Conservation (phyloP, 2,888 invertebrate species). For the Orthosia incerta region DNA sequence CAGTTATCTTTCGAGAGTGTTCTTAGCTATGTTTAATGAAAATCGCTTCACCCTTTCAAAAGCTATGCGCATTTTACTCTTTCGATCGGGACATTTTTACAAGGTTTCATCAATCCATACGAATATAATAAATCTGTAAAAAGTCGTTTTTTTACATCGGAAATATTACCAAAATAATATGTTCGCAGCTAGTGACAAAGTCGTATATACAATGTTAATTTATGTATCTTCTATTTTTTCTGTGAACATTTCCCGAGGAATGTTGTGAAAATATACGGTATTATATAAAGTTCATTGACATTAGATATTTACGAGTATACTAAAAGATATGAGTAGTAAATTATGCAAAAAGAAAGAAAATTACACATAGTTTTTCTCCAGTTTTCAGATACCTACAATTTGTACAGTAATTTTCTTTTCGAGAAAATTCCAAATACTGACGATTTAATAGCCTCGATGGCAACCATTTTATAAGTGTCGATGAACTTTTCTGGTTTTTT, state of each 20-base stretch:
- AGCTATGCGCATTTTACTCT: no score
- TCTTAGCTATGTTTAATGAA: no score
- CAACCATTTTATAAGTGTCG: not conserved
- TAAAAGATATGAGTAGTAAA: not conserved
- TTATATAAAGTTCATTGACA: conserved; percentile 32
- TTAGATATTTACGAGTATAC: not conserved
- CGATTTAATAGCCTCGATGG: no score
- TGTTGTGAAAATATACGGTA: not conserved
- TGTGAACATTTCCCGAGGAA: not conserved
- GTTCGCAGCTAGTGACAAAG: not conserved
- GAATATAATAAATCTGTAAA: no score
- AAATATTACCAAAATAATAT: conserved; percentile 1
- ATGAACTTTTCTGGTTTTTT: not conserved
- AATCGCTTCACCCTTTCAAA: no score
- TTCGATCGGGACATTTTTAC: no score
- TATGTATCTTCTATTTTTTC: not conserved
- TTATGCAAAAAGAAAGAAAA: not conserved
- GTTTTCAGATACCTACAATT: not conserved
- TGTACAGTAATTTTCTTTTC: not conserved
- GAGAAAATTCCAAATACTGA: not conserved
- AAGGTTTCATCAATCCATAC: no score
- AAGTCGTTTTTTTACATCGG: no score
- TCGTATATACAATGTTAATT: not conserved
- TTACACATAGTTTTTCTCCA: not conserved
- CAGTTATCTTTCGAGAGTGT: no score